Percentiles rank a stretch among this genome's conserved stretches.
phyloP scores from a whole-genome alignment of 1,140 invertebrate species.

The Drosophila lacertosa region DNA sequence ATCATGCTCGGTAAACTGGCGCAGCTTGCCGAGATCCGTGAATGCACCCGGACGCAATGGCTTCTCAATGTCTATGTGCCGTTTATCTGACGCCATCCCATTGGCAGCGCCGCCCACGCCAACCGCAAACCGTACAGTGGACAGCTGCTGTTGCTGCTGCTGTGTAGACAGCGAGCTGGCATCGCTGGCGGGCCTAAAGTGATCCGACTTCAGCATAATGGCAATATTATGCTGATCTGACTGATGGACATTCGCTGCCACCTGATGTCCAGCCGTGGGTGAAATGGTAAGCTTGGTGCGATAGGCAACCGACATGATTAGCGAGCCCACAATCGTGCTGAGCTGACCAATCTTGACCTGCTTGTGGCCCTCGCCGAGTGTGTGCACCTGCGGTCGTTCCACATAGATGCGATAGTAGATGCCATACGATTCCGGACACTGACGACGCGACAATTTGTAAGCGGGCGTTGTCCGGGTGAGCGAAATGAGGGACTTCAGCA shows the following conservation, averaged over 20 bases:
- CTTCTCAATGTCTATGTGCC: conserved; percentile 86
- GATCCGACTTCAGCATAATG: conserved; percentile 95
- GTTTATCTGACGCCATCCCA: conserved; percentile 43
- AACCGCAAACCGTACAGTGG: conserved; percentile 16
- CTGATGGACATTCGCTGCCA: conserved; percentile 50
- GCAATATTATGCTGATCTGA: conserved; percentile 80
- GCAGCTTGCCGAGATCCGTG: conserved; percentile 85
- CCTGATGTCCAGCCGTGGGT: conserved; percentile 87
- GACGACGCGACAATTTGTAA: conserved; percentile 94
- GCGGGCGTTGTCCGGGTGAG: conserved; percentile 95
- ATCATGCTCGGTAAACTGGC: conserved; percentile 86
- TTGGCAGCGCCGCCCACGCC: conserved; percentile 18
- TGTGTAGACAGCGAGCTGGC: conserved; percentile 85
- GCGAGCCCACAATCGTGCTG: conserved; percentile 91
- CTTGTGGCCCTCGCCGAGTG: conserved; percentile 90
- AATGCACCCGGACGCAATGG: conserved; percentile 90
- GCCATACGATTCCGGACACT: conserved; percentile 93
- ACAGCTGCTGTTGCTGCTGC: conserved; percentile 39
- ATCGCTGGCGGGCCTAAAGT: conserved; percentile 92
- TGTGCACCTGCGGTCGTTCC: conserved; percentile 90
- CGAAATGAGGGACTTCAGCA: conserved; percentile 94
- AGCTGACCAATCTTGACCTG: conserved; percentile 92
- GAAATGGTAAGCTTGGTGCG: conserved; percentile 95
- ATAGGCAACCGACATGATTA: conserved; percentile 92
- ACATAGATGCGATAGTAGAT: conserved; percentile 96